Evolutionary conservation across 1,140 invertebrate genomes (phyloP).

Genomic region (Piezodorus guildinii): DNA sequence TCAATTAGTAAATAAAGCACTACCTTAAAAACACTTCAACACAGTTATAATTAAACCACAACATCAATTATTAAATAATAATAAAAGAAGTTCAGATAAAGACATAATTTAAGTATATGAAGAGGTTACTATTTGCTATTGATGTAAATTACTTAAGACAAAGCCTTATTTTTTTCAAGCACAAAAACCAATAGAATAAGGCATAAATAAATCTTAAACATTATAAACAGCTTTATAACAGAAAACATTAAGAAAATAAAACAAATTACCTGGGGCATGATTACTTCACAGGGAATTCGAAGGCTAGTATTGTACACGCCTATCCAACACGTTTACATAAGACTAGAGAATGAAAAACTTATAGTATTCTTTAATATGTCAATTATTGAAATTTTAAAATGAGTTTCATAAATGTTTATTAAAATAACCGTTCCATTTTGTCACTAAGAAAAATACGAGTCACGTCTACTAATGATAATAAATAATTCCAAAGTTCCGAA

Average conservation of each 20-base stretch:
- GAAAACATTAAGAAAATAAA: neutral
- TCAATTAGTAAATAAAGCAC: neutral
- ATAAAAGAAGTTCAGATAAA: neutral
- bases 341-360: neutral
- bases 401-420: neutral
- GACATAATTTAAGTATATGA: no score
- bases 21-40: neutral
- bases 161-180: neutral
- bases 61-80: neutral
- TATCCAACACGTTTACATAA: neutral
- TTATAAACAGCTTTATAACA: neutral
- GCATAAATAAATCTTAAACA: neutral
- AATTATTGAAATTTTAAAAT: neutral
- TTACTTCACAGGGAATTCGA: neutral
- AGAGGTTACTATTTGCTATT: neutral
- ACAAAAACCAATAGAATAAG: neutral
- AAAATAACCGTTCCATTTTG: constrained; percentile 10
- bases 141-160: neutral
- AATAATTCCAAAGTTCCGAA: neutral
- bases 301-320: neutral
- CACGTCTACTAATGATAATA: neutral
- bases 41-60: neutral
- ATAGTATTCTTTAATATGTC: neutral
- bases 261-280: constrained; percentile 12
- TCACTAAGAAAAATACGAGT: neutral